Conservation (phyloP, 2,888 invertebrate genomes). For the Diarsia dahlii region DNA sequence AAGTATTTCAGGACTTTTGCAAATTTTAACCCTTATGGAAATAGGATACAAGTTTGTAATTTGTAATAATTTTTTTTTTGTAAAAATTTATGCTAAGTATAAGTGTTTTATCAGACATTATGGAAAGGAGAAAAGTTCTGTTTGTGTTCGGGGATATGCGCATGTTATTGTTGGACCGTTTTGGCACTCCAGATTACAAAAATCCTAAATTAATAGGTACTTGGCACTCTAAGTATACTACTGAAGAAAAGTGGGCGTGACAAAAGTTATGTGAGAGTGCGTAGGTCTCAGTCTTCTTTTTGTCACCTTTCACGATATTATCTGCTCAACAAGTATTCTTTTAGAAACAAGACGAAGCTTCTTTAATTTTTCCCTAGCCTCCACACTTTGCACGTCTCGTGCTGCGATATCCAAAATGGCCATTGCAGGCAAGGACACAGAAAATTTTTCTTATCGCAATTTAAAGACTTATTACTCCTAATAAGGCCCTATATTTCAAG, state of each 20-base stretch:
- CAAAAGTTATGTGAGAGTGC: conserved; percentile 18
- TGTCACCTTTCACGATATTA: neutral
- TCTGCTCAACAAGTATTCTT: neutral
- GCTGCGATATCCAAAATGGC: neutral
- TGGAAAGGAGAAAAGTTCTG: neutral
- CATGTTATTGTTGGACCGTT: neutral
- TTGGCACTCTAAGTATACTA: conserved; percentile 5
- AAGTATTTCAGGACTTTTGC: neutral
- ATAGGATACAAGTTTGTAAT: neutral
- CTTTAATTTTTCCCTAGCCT: neutral
- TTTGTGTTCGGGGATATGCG: neutral
- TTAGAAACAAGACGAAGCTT: neutral
- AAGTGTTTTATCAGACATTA: neutral
- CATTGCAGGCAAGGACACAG: neutral
- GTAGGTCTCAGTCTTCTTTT: neutral
- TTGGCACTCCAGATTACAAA: conserved; percentile 10
- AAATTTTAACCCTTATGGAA: neutral
- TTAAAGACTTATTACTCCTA: too few species aligned
- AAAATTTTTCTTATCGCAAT: neutral
- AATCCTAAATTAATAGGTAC: neutral
- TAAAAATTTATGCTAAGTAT: too few species aligned
- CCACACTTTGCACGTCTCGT: neutral
- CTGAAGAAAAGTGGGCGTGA: conserved; percentile 33
- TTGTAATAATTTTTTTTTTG: neutral
- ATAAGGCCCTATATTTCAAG: too few species aligned